A percentile compares a stretch with the other conserved stretches of the same genome.
These are phyloP conservation scores for Drosophila repleta DNA, from an alignment of 1,140 invertebrate genomes.

Conservation along the genomic window DNA sequence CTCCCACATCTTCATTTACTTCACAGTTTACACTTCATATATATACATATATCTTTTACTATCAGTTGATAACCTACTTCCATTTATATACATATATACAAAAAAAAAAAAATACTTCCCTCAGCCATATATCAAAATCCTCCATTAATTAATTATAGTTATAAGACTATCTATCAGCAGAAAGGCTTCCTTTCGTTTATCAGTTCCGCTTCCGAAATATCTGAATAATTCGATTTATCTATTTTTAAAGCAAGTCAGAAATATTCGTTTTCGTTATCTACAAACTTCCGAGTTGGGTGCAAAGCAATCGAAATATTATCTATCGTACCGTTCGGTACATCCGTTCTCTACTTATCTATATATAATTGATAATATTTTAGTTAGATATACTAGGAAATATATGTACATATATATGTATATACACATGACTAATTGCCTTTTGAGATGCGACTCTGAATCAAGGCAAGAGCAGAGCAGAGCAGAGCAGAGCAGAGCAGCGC, in stretches of 20 bases:
- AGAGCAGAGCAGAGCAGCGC: background rate
- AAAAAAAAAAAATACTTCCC: too few relatives aligned
- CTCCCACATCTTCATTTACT: too few relatives aligned
- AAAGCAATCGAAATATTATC: slow-evolving; percentile 13
- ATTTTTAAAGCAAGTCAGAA: background rate
- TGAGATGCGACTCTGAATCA: slow-evolving; percentile 9
- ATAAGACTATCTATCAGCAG: too few relatives aligned
- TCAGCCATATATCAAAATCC: too few relatives aligned
- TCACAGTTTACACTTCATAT: background rate
- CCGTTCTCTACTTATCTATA: background rate
- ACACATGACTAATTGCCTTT: slow-evolving; percentile 8
- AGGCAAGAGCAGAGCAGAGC: background rate
- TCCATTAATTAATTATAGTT: too few relatives aligned
- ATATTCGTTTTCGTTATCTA: background rate
- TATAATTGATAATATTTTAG: background rate
- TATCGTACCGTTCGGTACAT: background rate
- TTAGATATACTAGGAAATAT: slow-evolving; percentile 7
- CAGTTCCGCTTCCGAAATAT: slow-evolving; percentile 14
- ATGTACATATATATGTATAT: background rate
- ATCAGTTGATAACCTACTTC: background rate
- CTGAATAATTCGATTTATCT: background rate
- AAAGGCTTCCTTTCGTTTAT: background rate
- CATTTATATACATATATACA: too few relatives aligned
- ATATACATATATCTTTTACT: background rate
- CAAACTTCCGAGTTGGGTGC: slow-evolving; percentile 16